phyloP scores from a whole-genome alignment of 2,888 invertebrate species.

The Aspidiotus rigidus region DNA sequence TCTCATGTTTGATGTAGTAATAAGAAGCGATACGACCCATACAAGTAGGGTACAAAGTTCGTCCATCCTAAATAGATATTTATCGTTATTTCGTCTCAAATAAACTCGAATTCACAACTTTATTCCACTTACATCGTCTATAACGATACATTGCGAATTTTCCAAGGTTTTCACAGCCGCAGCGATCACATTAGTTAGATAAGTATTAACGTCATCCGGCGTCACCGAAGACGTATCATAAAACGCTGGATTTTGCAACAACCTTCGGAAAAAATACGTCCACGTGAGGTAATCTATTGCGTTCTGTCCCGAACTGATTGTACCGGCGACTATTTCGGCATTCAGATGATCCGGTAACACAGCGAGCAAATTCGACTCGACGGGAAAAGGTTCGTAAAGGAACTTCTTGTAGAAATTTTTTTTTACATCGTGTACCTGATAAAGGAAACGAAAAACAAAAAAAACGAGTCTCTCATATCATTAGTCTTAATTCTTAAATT shows the following conservation, averaged over 20 bases:
- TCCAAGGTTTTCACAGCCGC: slow-evolving; percentile 61
- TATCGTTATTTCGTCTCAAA: not conserved
- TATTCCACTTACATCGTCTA: slow-evolving; percentile 55
- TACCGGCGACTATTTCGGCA: slow-evolving; percentile 92
- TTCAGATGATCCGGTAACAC: slow-evolving; percentile 95
- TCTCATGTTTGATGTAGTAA: slow-evolving; percentile 90
- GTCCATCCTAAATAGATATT: slow-evolving; percentile 48
- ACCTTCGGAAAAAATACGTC: slow-evolving; percentile 89
- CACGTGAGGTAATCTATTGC: slow-evolving; percentile 95
- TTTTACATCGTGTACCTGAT: slow-evolving; percentile 77
- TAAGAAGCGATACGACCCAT: slow-evolving; percentile 91
- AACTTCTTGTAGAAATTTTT: slow-evolving; percentile 99
- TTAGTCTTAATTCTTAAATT: no score
- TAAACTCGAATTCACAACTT: not conserved
- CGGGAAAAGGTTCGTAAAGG: slow-evolving; percentile 97
- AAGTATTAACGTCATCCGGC: slow-evolving; percentile 59
- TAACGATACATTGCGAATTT: slow-evolving; percentile 66
- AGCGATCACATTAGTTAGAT: slow-evolving; percentile 73
- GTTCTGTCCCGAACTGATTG: slow-evolving; percentile 83
- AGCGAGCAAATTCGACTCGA: slow-evolving; percentile 85
- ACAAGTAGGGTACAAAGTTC: slow-evolving; percentile 56
- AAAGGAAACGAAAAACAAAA: not conserved
- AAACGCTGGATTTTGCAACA: slow-evolving; percentile 52
- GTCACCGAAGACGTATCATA: slow-evolving; percentile 70
- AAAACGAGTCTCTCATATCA: no score